Evolutionary conservation across 37 sponge, comb jelly and placozoan species (phyloP).

Genomic region (Lycopodina hypogea): DNA sequence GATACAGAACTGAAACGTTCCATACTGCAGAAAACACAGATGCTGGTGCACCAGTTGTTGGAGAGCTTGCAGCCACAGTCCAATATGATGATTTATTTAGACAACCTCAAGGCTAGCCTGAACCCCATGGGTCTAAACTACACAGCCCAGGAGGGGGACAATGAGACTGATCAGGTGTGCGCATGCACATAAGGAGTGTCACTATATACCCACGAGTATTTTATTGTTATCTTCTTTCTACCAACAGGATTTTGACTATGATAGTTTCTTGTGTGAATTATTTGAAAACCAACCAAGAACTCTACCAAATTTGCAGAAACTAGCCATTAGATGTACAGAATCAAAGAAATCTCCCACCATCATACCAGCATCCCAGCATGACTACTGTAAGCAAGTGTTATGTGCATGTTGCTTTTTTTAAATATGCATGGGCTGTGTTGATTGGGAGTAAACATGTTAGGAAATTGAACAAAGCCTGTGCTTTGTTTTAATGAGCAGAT

Average conservation of each 20-base stretch:
- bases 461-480: too few relatives aligned
- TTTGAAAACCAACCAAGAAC: conserved; percentile 6
- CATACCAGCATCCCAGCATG: background rate
- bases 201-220: too few relatives aligned
- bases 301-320: conserved; percentile 1
- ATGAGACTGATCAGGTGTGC: conserved; percentile 11
- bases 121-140: conserved; percentile 8
- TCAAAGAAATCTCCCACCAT: background rate
- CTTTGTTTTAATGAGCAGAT: too few relatives aligned
- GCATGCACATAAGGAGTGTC: background rate
- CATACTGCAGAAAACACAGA: background rate
- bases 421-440: too few relatives aligned
- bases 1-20: background rate
- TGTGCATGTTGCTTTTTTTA: too few relatives aligned
- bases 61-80: background rate
- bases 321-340: background rate
- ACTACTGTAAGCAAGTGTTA: conserved; percentile 2
- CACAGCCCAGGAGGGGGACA: background rate
- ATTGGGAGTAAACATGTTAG: too few relatives aligned
- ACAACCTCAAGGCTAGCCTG: conserved; percentile 39
- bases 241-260: conserved; percentile 41
- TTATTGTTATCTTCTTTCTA: too few relatives aligned
- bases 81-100: conserved; percentile 52
- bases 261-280: conserved; percentile 13
- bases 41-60: background rate